phyloP scores from a whole-genome alignment of 1,140 invertebrate species.

The Vollenhovia emeryi region DNA sequence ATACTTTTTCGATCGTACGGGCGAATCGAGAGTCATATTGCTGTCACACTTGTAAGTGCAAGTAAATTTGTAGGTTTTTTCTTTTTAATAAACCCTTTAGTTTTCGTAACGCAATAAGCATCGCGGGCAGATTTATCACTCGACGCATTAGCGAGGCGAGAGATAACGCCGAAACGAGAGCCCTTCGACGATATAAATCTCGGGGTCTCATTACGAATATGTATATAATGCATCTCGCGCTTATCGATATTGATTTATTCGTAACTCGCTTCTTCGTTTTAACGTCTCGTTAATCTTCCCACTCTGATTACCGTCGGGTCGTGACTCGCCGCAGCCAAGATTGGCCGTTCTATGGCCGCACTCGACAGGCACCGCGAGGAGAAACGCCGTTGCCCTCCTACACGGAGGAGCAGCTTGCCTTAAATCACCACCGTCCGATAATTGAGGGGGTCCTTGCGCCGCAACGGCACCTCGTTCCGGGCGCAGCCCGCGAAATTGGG shows the following conservation, averaged over 20 bases:
- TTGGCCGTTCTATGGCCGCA: constrained; percentile 32
- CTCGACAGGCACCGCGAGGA: constrained; percentile 17
- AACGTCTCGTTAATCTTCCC: constrained; percentile 72
- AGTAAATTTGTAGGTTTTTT: not conserved
- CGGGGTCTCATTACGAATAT: constrained; percentile 67
- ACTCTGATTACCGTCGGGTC: constrained; percentile 62
- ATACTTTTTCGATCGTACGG: not conserved
- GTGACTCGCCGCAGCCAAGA: constrained; percentile 43
- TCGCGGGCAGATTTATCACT: constrained; percentile 49
- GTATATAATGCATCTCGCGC: constrained; percentile 68
- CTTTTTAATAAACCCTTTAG: not conserved
- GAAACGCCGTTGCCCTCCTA: constrained; percentile 63
- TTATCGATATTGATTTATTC: constrained; percentile 75
- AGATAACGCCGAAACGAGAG: constrained; percentile 39
- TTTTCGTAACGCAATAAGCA: constrained; percentile 9
- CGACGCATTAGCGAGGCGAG: constrained; percentile 18
- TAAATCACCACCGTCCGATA: constrained; percentile 78
- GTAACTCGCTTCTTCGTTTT: constrained; percentile 62
- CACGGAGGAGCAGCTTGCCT: constrained; percentile 71
- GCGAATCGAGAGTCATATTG: not conserved
- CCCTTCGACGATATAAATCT: constrained; percentile 63
- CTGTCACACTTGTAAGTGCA: not conserved
- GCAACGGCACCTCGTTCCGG: constrained; percentile 78
- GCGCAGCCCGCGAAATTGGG: constrained; percentile 79
- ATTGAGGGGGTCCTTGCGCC: constrained; percentile 78